Percentiles rank a stretch among this genome's conserved stretches.
These are phyloP conservation scores for Myoxocephalus aenaeus DNA, from an alignment of 2,797 vertebrate genomes.

Conservation along the genomic window DNA sequence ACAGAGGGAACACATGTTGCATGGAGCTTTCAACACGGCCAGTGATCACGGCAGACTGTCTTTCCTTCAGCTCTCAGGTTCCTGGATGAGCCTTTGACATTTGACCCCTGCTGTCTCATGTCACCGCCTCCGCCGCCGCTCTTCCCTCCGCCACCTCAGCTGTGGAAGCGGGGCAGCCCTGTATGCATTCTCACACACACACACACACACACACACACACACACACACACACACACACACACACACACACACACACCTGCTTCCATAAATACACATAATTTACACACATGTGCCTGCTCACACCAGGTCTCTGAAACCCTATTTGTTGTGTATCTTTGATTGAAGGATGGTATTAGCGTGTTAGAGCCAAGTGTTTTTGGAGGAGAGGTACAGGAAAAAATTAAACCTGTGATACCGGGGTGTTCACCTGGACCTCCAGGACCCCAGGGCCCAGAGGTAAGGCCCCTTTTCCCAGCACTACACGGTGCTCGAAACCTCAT, in stretches of 20 bases:
- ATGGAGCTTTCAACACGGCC: neutral
- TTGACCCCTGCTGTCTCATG: slow-evolving; percentile 84
- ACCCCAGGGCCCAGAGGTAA: slow-evolving; percentile 88
- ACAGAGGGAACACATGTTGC: neutral
- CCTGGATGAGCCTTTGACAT: slow-evolving; percentile 82
- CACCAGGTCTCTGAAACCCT: neutral
- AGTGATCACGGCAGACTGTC: neutral
- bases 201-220: neutral
- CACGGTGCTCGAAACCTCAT: neutral
- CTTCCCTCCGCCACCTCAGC: slow-evolving; percentile 87
- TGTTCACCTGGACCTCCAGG: slow-evolving; percentile 81
- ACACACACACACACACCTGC: neutral
- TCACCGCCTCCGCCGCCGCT: slow-evolving; percentile 89
- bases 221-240: neutral
- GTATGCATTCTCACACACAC: slow-evolving; percentile 70
- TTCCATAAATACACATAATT: slow-evolving; percentile 8
- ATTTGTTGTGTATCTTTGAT: slow-evolving; percentile 12
- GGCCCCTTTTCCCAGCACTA: slow-evolving; percentile 20
- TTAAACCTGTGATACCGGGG: slow-evolving; percentile 46
- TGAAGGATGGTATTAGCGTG: slow-evolving; percentile 50
- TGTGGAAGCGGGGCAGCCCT: slow-evolving; percentile 80
- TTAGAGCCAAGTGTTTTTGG: slow-evolving; percentile 44
- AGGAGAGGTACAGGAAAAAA: slow-evolving; percentile 38
- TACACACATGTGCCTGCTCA: neutral
- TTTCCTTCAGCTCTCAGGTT: slow-evolving; percentile 84